Evolutionary conservation across 2,113 vertebrate genomes (phyloP).

Genomic region (Dromiciops gliroides): DNA sequence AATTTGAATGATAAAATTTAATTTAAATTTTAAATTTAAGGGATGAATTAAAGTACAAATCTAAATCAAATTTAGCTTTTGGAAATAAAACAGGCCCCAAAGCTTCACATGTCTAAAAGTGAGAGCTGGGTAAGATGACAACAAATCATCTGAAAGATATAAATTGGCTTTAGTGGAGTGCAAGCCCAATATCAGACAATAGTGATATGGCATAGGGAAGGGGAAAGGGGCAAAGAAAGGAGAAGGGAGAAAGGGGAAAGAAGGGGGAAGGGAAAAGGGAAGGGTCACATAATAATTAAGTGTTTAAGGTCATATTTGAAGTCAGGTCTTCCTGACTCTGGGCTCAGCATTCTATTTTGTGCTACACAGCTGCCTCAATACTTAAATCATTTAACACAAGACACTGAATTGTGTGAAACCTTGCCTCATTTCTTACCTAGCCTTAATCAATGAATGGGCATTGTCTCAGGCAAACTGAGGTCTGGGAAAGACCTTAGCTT

Average conservation of each 20-base stretch:
- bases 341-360: not conserved
- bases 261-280: not conserved
- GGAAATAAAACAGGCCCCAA: not conserved
- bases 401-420: not conserved
- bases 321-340: not conserved
- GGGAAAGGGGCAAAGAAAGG: too few species aligned
- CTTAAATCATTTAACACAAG: not conserved
- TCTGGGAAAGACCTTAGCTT: too few species aligned
- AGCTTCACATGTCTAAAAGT: not conserved
- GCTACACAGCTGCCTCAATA: not conserved
- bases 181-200: not conserved
- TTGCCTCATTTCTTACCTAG: too few species aligned
- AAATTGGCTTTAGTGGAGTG: not conserved
- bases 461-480: too few species aligned
- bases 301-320: not conserved
- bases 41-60: not conserved
- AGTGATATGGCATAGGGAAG: not conserved
- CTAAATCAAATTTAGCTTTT: not conserved
- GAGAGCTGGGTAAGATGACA: not conserved
- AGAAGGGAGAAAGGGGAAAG: too few species aligned
- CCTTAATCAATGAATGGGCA: too few species aligned
- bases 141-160: not conserved
- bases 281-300: not conserved
- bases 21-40: not conserved
- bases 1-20: not conserved